Evolutionary conservation across 2,113 vertebrate genomes (phyloP).

Genomic region (Cervus canadensis): DNA sequence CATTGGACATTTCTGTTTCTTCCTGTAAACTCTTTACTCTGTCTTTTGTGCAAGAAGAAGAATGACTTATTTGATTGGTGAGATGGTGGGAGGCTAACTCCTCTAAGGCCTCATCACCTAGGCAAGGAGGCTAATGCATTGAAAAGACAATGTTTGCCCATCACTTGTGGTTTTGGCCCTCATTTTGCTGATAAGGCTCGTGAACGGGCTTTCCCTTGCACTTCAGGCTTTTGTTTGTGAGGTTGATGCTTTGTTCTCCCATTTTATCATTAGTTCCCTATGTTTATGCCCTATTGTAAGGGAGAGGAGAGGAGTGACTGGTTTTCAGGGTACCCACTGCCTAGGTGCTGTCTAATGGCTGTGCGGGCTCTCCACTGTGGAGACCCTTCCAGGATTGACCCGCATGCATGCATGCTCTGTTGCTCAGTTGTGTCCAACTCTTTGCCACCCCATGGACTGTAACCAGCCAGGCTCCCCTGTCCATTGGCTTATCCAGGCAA

Average conservation of each 20-base stretch:
- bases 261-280: background rate
- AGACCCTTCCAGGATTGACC: background rate
- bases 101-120: background rate
- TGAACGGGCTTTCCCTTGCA: background rate
- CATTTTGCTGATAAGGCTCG: background rate
- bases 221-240: background rate
- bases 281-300: background rate
- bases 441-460: background rate
- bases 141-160: background rate
- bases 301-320: background rate
- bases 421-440: background rate
- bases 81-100: background rate
- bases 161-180: background rate
- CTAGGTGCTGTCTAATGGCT: background rate
- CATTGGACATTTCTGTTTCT: background rate
- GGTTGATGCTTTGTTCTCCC: background rate
- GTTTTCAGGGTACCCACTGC: background rate
- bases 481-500: background rate
- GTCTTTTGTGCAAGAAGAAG: background rate
- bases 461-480: background rate
- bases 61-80: background rate
- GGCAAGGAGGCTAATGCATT: background rate
- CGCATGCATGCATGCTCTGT: background rate
- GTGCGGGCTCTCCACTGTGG: background rate
- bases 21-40: background rate